These are phyloP conservation scores for Heteropelma amictum DNA, from an alignment of 2,888 invertebrate genomes.

Conservation along the genomic window DNA sequence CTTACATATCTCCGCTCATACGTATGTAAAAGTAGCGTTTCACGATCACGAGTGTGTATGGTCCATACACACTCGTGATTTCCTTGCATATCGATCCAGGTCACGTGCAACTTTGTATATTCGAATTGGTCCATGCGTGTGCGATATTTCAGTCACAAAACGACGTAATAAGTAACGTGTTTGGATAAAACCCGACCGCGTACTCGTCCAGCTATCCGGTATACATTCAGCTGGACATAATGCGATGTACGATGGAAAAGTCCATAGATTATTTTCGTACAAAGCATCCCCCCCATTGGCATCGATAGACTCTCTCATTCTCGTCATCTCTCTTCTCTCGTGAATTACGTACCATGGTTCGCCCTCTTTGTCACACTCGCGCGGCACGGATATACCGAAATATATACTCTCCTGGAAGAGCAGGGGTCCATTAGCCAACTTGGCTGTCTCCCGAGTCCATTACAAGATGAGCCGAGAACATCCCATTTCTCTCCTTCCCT, in stretches of 20 bases:
- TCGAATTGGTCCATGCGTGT: background rate
- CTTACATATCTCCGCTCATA: background rate
- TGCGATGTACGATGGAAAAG: slow-evolving; percentile 14
- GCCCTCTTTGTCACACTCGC: slow-evolving; percentile 54
- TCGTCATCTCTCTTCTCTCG: background rate
- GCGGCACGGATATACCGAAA: slow-evolving; percentile 72
- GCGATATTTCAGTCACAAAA: slow-evolving; percentile 34
- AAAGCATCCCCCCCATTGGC: slow-evolving; percentile 71
- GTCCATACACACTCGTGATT: slow-evolving; percentile 24
- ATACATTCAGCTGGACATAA: no score
- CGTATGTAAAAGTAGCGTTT: background rate
- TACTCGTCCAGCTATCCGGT: slow-evolving; percentile 32
- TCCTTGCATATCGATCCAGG: slow-evolving; percentile 25
- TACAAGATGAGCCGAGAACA: slow-evolving; percentile 76
- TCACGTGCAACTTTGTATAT: slow-evolving; percentile 30
- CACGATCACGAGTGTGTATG: background rate
- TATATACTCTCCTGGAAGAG: slow-evolving; percentile 76
- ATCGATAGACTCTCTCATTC: slow-evolving; percentile 65
- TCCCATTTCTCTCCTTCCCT: slow-evolving; percentile 35
- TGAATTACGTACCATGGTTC: slow-evolving; percentile 9
- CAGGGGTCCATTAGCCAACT: slow-evolving; percentile 77
- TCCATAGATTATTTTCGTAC: slow-evolving; percentile 66
- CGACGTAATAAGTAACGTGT: slow-evolving; percentile 35
- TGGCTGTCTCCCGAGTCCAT: slow-evolving; percentile 78
- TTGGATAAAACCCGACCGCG: background rate